Base-by-base conservation (phyloP, 2,797 vertebrate species). In the Epinephelus malabaricus region DNA sequence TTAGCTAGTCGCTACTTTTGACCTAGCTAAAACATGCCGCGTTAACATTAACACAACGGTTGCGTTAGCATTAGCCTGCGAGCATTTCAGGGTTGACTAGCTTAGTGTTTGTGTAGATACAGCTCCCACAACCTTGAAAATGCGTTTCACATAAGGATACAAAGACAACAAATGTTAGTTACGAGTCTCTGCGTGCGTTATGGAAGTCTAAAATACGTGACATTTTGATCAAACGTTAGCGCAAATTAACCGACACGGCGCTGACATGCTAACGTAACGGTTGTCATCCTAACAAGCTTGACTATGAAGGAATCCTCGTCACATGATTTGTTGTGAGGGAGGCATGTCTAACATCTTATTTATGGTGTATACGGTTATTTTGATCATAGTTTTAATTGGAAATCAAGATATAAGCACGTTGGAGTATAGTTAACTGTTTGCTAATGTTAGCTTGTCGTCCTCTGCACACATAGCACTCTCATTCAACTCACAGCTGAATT, bases 41-140 rank as follows among this genome's bases (percentile, higher is more conserved):
- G 47, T 54, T 60, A 23, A 71, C 59, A 54, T 25, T 23, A 54
- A 27, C 61, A 0, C 23, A 18, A 30, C 43, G 78, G 46, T 87
- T 84, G 19, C 53, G 9, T 84, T 84, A 88, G 83, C 86, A 8
- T 1, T 73, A 81, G 73, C 85, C 4, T 34, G 73, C 58, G 67
- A 59, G 15, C 14, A 3, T 49, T 18, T 38, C 38, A 3, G 53
- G n/a, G 17, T 54, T 23, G 7, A 56, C 40, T 12, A 53, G 19
- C 23, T 25, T 19, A 45, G 19, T 25, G 7, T 56, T 62, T 70
- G 40, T 54, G 25, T 49, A 30, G 9, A 30, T 49, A n/a, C 13
- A 76, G 30, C 4, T 58, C 12, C 3, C 8, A 0, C 8, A 59
- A 47, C 27, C 51, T 63, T 58, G 3, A 64, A 66, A 12, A 21